phyloP scores from a whole-genome alignment of 2,113 vertebrate genomes.

The Suricata suricatta region DNA sequence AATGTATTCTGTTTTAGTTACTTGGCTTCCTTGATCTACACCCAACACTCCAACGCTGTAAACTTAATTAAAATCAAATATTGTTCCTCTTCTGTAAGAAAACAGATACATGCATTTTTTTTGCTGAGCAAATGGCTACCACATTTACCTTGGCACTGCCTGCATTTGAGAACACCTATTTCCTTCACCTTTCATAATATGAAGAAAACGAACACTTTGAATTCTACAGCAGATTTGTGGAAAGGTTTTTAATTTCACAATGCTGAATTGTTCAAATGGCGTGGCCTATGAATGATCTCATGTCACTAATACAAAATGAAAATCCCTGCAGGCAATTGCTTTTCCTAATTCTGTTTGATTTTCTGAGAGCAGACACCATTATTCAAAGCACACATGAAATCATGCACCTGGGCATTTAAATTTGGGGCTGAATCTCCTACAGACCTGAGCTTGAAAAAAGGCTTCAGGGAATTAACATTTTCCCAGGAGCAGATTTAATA shows the following conservation, averaged over 20 bases:
- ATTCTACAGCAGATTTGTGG: background rate
- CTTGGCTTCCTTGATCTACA: background rate
- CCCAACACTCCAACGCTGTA: background rate
- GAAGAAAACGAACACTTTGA: background rate
- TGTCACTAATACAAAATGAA: constrained; percentile 67
- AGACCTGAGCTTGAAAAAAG: constrained; percentile 34
- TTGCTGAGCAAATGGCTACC: background rate
- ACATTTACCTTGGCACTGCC: background rate
- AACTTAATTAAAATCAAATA: constrained; percentile 59
- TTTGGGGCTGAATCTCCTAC: constrained; percentile 12
- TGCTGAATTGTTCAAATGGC: constrained; percentile 29
- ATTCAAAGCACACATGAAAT: constrained; percentile 58
- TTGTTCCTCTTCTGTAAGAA: background rate
- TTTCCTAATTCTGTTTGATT: constrained; percentile 79
- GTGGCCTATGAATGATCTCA: background rate
- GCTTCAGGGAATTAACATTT: constrained; percentile 43
- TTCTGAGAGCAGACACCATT: constrained; percentile 54
- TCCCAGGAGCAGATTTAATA: constrained; percentile 22
- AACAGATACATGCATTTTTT: background rate
- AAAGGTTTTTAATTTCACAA: constrained; percentile 16
- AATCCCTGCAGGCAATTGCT: constrained; percentile 50
- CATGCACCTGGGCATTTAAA: constrained; percentile 60
- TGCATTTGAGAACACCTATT: background rate
- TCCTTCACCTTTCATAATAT: background rate
- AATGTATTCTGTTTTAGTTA: background rate